phyloP scores from a whole-genome alignment of 1,140 invertebrate species.

The Propsilocerus akamusi region DNA sequence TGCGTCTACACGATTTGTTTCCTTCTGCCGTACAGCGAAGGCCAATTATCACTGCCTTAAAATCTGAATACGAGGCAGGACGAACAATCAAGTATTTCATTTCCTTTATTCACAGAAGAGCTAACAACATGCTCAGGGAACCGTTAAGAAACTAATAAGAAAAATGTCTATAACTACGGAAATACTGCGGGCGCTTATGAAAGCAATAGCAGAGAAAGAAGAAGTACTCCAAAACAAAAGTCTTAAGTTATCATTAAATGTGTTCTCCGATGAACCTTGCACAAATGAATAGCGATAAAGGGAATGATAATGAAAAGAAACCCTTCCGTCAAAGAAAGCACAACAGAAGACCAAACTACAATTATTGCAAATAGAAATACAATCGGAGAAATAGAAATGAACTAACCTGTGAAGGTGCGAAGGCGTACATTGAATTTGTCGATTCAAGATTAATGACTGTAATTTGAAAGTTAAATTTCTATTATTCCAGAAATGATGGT shows the following conservation, averaged over 20 bases:
- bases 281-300: not conserved
- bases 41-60: no score
- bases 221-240: not conserved
- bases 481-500: no score
- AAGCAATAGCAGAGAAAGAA: not conserved
- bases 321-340: not conserved
- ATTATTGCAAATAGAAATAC: constrained; percentile 11
- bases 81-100: no score
- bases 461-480: no score
- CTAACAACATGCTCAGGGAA: not conserved
- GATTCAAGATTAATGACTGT: not conserved
- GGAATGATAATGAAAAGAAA: not conserved
- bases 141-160: not conserved
- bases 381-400: constrained; percentile 22
- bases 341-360: not conserved
- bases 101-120: no score
- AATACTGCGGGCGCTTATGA: not conserved
- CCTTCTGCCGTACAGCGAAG: no score
- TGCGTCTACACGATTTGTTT: no score
- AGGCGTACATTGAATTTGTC: not conserved
- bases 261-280: no score
- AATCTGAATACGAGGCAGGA: no score
- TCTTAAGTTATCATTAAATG: no score
- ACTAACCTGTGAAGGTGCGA: constrained; percentile 17
- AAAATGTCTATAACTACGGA: not conserved